phyloP scores from a whole-genome alignment of 2,797 vertebrate species.

The Coendou prehensilis region DNA sequence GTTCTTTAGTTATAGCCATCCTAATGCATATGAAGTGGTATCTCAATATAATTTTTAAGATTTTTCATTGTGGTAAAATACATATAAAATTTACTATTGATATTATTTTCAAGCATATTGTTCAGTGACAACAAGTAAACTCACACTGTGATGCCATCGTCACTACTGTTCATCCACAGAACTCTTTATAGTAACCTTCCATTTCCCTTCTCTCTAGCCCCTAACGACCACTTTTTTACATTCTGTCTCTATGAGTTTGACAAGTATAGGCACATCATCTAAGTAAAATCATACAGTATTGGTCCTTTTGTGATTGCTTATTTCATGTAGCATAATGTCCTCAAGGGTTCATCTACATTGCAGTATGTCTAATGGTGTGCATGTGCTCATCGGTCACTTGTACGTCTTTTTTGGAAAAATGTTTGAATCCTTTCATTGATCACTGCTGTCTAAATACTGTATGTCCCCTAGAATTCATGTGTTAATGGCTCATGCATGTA shows the following conservation, averaged over 20 bases:
- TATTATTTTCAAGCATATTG: not conserved
- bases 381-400: not conserved
- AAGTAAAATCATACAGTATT: not conserved
- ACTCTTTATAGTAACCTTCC: not conserved
- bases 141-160: not conserved
- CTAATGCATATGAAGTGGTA: not conserved
- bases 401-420: constrained; percentile 13
- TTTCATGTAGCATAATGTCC: not conserved
- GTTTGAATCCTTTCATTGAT: not conserved
- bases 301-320: not conserved
- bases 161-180: not conserved
- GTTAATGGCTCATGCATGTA: not conserved
- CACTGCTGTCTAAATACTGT: not conserved
- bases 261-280: not conserved
- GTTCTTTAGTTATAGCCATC: not conserved
- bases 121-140: not conserved
- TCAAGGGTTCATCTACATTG: not conserved
- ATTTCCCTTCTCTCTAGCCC: not conserved
- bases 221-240: not conserved
- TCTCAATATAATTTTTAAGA: not conserved
- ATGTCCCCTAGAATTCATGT: not conserved
- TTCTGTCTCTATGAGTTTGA: not conserved
- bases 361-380: not conserved
- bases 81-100: not conserved
- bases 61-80: not conserved